Base-by-base conservation (phyloP, 64 coral and sea anemone species). In the Porites australiensis region DNA sequence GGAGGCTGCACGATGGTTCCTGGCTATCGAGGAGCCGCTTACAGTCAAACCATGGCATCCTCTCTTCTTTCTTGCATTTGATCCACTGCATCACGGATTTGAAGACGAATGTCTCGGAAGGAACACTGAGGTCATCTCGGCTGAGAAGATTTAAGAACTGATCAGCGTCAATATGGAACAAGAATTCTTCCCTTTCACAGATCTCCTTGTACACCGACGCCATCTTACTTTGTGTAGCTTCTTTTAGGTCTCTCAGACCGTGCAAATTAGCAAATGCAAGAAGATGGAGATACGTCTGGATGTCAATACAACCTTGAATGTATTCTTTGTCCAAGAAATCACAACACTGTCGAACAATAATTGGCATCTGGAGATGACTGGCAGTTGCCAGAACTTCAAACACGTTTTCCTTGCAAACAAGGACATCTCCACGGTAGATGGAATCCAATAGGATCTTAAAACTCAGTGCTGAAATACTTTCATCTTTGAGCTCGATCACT, bases 361-460 rank as follows among this genome's bases (percentile, higher is more conserved):
- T 64, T 64, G 79, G 7, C 4, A 82, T 37, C 46, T 82, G 79
- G 8, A 82, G 79, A 82, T 82, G 79, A 82, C 64, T 59, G 8
- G 79, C 79, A 0, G 43, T 59, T 23, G 27, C 11, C 0, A 82
- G 14, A 16, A 82, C 43, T 64, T 82, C 59, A 64, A 64, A 64
- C 57, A 82, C 79, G 44, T 82, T 82, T 82, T 82, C 75, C 0
- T 63, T 59, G 15, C 64, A 9, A 5, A 82, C 27, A 5, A 45
- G 22, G 37, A 82, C n/a, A 23, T 82, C 79, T 74, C 79, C 79
- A 64, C 55, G 62, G 59, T 82, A 82, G 57, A 82, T 82, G 43
- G 58, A 46, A 47, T 82, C 59, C 79, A 82, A 44, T 37, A 64
- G 6, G 12, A 82, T 46, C 23, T 63, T 82, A n/a, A 82, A 45